Percentiles rank a stretch among this genome's conserved stretches.
Evolutionary conservation across 1,140 invertebrate species (phyloP).

Genomic region (Bursaphelenchus mucronatus): DNA sequence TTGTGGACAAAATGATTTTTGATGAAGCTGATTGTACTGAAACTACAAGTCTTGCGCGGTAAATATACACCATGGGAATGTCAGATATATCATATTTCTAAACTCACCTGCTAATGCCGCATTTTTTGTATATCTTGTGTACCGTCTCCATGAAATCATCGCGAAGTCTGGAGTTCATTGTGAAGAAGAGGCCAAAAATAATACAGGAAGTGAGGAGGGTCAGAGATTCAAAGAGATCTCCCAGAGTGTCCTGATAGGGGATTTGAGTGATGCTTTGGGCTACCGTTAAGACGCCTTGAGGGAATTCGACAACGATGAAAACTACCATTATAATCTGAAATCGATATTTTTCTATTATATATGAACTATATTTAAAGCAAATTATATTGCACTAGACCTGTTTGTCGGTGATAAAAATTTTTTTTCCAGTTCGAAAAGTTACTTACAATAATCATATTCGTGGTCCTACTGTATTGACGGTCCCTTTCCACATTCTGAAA

Average conservation of each 20-base stretch:
- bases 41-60: no score
- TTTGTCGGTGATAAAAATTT: background rate
- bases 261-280: conserved; percentile 22
- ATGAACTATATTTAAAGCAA: background rate
- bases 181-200: conserved; percentile 48
- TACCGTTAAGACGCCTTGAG: conserved; percentile 47
- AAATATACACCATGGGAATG: no score
- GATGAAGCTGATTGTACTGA: no score
- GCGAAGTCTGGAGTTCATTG: conserved; percentile 45
- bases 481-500: conserved; percentile 43
- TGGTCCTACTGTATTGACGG: conserved; percentile 45
- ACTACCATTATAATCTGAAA: conserved; percentile 51
- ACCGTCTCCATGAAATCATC: conserved; percentile 20
- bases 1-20: no score
- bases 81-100: no score
- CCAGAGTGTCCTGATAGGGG: conserved; percentile 28
- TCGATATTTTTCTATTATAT: background rate
- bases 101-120: no score
- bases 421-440: conserved; percentile 1
- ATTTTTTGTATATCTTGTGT: conserved; percentile 10
- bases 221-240: conserved; percentile 50
- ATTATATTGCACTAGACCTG: background rate
- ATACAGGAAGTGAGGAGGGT: conserved; percentile 51
- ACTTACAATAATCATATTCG: conserved; percentile 52
- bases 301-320: conserved; percentile 52